Evolutionary conservation across 2,113 vertebrate genomes (phyloP).

Genomic region (Erpornis zantholeuca): DNA sequence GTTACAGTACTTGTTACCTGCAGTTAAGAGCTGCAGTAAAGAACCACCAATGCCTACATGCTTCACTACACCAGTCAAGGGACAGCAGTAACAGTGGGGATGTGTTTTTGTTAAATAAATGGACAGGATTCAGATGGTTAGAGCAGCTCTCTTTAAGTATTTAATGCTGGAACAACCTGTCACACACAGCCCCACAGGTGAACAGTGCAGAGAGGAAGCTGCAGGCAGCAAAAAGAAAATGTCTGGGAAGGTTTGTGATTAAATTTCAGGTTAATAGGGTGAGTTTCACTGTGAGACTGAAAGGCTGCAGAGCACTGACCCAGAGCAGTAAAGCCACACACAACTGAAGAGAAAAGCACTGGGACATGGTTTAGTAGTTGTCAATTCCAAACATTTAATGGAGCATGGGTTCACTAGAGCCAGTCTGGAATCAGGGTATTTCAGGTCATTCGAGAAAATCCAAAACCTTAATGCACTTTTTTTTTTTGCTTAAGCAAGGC

Average conservation of each 20-base stretch:
- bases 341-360: slow-evolving; percentile 24
- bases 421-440: slow-evolving; percentile 22
- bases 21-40: background rate
- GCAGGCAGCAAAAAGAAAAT: background rate
- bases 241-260: too few species aligned
- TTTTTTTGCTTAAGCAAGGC: slow-evolving; percentile 8
- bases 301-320: background rate
- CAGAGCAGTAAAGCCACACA: background rate
- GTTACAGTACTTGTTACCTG: background rate
- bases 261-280: background rate
- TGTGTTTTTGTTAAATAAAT: background rate
- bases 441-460: background rate
- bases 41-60: background rate
- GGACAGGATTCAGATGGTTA: background rate
- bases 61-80: background rate
- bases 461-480: slow-evolving; percentile 3
- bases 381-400: slow-evolving; percentile 71
- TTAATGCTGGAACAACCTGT: background rate
- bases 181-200: background rate
- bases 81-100: background rate
- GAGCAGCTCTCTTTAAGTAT: background rate
- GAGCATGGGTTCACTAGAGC: slow-evolving; percentile 27
- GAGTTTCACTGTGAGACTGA: background rate
- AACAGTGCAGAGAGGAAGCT: background rate
- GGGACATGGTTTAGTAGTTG: slow-evolving; percentile 52